Evolutionary conservation across 2,797 vertebrate genomes (phyloP).

Genomic region (Yasuhikotakia modesta): DNA sequence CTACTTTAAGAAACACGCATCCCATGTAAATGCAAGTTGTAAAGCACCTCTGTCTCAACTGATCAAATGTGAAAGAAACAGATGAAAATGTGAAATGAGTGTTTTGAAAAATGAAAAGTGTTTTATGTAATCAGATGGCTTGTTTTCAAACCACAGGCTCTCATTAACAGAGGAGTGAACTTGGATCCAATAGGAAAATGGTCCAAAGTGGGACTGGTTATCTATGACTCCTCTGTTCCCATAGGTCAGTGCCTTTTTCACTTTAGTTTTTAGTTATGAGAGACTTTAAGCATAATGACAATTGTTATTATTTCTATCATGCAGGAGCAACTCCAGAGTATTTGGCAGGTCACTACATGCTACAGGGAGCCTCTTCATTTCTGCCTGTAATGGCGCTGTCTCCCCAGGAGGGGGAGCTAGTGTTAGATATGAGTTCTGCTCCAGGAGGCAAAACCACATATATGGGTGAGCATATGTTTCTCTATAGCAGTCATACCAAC

Average conservation of each 20-base stretch:
- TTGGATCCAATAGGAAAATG: slow-evolving; percentile 96
- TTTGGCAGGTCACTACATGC: slow-evolving; percentile 95
- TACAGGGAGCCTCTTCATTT: slow-evolving; percentile 95
- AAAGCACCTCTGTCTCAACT: no score
- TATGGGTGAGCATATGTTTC: slow-evolving; percentile 79
- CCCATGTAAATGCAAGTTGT: not conserved
- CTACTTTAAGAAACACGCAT: not conserved
- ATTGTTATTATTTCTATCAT: not conserved
- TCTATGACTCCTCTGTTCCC: slow-evolving; percentile 95
- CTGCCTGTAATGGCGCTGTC: slow-evolving; percentile 94
- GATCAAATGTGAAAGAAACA: not conserved
- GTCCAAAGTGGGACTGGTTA: slow-evolving; percentile 95
- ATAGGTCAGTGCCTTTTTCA: slow-evolving; percentile 78
- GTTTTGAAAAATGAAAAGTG: not conserved
- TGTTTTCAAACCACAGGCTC: slow-evolving; percentile 76
- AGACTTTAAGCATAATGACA: no score
- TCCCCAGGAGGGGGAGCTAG: slow-evolving; percentile 91
- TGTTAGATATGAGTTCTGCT: slow-evolving; percentile 96
- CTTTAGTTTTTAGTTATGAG: not conserved
- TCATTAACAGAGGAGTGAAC: slow-evolving; percentile 97
- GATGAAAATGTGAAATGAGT: no score
- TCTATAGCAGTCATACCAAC: slow-evolving; percentile 6
- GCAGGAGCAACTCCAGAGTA: slow-evolving; percentile 96
- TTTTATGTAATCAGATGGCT: not conserved
- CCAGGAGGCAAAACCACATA: slow-evolving; percentile 97